Conservation (phyloP, 2,113 vertebrate species). For the Tachycineta bicolor region DNA sequence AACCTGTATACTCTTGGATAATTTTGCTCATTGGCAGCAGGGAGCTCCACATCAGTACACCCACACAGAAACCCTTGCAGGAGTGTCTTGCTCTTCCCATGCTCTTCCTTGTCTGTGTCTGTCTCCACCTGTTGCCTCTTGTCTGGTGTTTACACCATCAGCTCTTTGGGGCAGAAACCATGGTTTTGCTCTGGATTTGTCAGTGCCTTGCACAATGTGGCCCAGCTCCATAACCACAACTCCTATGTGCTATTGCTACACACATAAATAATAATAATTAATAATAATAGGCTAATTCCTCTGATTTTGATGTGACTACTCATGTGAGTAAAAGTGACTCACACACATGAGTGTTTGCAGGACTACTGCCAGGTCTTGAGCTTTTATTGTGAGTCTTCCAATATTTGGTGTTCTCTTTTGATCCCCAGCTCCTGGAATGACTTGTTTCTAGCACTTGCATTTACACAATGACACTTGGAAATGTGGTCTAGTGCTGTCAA, state of each 20-base stretch:
- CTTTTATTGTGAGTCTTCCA: conserved; percentile 58
- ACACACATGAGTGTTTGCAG: not conserved
- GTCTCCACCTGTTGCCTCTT: conserved; percentile 52
- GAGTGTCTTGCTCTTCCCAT: not conserved
- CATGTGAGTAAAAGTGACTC: conserved; percentile 64
- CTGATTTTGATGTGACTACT: conserved; percentile 62
- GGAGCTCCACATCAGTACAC: not conserved
- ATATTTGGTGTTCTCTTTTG: conserved; percentile 61
- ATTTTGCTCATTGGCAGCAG: not conserved
- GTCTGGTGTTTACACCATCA: not conserved
- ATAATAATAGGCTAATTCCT: conserved; percentile 59
- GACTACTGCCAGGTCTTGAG: conserved; percentile 22
- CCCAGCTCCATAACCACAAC: not conserved
- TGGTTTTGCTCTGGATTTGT: not conserved
- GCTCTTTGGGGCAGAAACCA: conserved; percentile 55
- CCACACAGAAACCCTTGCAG: conserved; percentile 5
- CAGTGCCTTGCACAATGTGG: conserved; percentile 20
- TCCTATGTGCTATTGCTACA: conserved; percentile 46
- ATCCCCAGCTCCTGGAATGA: conserved; percentile 42
- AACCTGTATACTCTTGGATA: not conserved
- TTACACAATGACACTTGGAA: conserved; percentile 31
- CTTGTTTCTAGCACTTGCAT: conserved; percentile 40
- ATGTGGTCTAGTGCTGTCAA: conserved; percentile 7
- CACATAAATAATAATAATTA: conserved; percentile 64
- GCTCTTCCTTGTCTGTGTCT: not conserved